Conservation (phyloP, 2,888 invertebrate species). For the Polyommatus icarus region DNA sequence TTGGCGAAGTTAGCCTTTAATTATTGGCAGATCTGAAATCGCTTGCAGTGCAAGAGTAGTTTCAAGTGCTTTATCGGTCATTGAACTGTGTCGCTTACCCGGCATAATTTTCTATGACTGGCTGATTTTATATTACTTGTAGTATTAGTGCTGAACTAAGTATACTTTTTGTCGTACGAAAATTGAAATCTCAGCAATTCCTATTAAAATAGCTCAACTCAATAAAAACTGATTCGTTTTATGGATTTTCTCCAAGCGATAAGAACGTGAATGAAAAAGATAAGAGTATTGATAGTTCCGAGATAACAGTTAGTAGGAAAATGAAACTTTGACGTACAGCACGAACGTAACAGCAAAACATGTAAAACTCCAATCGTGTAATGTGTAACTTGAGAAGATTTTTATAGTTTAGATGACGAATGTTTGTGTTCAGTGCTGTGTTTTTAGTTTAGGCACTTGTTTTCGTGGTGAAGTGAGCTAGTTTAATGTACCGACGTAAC, state of each 20-base stretch:
- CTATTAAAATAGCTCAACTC: background rate
- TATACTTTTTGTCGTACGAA: background rate
- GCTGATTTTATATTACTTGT: background rate
- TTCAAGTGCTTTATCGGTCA: background rate
- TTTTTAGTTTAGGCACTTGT: background rate
- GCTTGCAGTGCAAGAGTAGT: background rate
- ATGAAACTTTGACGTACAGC: background rate
- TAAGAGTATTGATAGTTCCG: background rate
- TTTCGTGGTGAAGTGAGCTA: background rate
- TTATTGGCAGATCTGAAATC: background rate
- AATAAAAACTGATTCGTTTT: background rate
- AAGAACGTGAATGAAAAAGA: slow-evolving; percentile 6
- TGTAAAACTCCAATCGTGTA: background rate
- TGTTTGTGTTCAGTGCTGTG: background rate
- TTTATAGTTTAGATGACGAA: background rate
- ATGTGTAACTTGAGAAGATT: slow-evolving; percentile 9
- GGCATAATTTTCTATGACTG: background rate
- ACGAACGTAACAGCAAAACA: background rate
- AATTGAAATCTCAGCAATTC: background rate
- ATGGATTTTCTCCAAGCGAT: background rate
- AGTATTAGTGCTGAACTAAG: no score
- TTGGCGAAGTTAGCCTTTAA: background rate
- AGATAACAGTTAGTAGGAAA: background rate
- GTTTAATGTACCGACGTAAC: slow-evolving; percentile 51
- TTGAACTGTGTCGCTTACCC: background rate